Base-by-base conservation (phyloP, 2,113 vertebrate genomes). In the Mohoua ochrocephala region DNA sequence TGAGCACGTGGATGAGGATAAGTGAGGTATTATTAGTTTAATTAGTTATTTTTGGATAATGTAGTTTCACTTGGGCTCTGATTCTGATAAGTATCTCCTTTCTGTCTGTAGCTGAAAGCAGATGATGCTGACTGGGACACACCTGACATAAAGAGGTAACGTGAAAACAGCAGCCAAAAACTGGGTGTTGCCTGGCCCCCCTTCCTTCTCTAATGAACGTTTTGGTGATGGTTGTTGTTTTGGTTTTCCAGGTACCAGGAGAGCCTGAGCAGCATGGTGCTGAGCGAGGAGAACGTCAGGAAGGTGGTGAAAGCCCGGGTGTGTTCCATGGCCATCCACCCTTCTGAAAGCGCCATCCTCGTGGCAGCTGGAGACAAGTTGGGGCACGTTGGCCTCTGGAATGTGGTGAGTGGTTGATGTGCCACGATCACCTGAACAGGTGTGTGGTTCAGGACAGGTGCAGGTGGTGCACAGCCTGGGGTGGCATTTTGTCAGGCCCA, bases 311-410 rank as follows among this genome's bases (percentile, higher is more conserved):
- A 93, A 24, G 57, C 79, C 7, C 95, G 98, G 1, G 63, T 99
- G 78, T 97, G 81, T 42, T 99, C 98, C 15, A 56, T 98, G 87
- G 98, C 99, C 33, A 92, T 99, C 79, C 99, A 99, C 60, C 99
- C 99, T 9, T 98, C 98, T 0, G 91, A 97, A 53, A 98, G 97
- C 97, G 95, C 87, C 80, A 93, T 98, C 88, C 92, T 99, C 3
- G 96, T 99, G 95, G 99, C 99, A 37, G 98, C 98, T 9, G 99
- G 99, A 26, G 98, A 99, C 96, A 98, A 86, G 70, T 49, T 3
- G 4, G 99, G 99, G 8, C 97, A 98, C 35, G 27, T 99, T 22
- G 99, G 99, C 56, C 97, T 99, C 49, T 99, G 99, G 98, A 98
- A 98, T 23, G 71, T 98, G 97, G 99, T 99, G 95, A 97, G 98